Base-by-base conservation (phyloP, 2,113 vertebrate species). In the Neogobius melanostomus region DNA sequence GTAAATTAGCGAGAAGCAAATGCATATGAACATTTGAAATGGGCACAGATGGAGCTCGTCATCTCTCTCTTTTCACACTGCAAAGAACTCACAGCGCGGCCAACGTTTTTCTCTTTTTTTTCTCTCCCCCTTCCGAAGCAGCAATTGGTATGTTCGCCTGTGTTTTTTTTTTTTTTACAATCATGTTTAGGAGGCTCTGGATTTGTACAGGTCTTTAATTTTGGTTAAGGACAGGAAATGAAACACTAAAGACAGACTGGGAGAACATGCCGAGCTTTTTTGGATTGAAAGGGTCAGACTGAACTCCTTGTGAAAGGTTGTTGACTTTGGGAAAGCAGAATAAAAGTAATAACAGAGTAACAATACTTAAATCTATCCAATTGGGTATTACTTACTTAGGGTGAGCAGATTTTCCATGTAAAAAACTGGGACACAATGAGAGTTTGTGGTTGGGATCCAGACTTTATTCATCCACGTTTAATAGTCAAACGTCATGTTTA, bases 1-100 rank as follows among this genome's bases (percentile, higher is more conserved):
- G 82, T 87, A 87, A 86, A 89, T 87, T 85, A 85, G 75, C 14
- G 21, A 61, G 81, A 76, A 69, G 77, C 74, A 85, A 83, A 85
- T 76, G n/a, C 71, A 50, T 73, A 81, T 85, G 69, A 82, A 81
- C 71, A 82, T 81, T 83, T 82, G 71, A 86, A 83, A 86, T 73
- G 71, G 81, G 79, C 80, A 76, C 85, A 88, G 82, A 83, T 64
- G 64, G 82, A 80, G 79, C 76, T 86, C 72, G 83, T 87, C 82
- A 81, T 85, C 74, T 70, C 66, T 71, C 72, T 82, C 82, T 80
- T 76, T 62, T 44, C 14, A n/a, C 78, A 66, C 72, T 61, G 68
- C 79, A 75, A 70, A 76, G 49, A 77, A 61, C 74, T 77, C 68
- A 66, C 74, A 77, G 74, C 84, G 77, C 66, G 71, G 68, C 66